Evolutionary conservation across 1,140 invertebrate species (phyloP), one percentile per base, ranked within the genome.

Genomic region (Neuroterus valhalla): DNA sequence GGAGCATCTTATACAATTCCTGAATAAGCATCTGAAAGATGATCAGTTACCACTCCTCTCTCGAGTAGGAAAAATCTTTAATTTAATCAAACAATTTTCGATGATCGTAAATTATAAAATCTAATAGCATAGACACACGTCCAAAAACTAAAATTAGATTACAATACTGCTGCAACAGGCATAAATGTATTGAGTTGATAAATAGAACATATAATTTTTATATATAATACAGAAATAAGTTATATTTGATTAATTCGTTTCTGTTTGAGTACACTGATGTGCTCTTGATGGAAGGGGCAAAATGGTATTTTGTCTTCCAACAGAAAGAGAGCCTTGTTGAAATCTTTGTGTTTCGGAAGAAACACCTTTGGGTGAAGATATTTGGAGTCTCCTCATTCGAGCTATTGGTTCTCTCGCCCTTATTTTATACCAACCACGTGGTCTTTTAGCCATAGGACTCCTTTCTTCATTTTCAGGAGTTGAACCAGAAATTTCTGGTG

Each of bases 351-450:
- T 85, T 19, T 82, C 75, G 0, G 70, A 75, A 11, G 84, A 86
- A 10, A 81, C 68, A 10, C 80, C 80, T 8, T 74, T 50, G 3
- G 75, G 70, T 15, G 79, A 75, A 8, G 71, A 46, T 1, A 52
- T 15, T 10, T 71, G 14, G 3, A 71, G 11, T 3, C 38, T 72
- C 23, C 78, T 77, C 83, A 85, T 83, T 55, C 84, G 52, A 0
- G 81, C 81, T 19, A 88, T 87, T 2, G 85, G 85, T 12, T 83
- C 78, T 11, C 87, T 79, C 23, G 50, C 81, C 43, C 80, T 84
- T 17, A 87, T 83, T 50, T 84, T 82, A 68, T 84, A 81, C 85
- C 87, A 87, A 10, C 82, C 81, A 0, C 84, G 76, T 31, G 79
- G 83, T 52, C 81, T 83, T 23, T 88, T 87, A 10, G 81, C 62